Percentiles rank a stretch among this genome's conserved stretches.
Evolutionary conservation across 2,888 invertebrate genomes (phyloP).

Genomic region (Andrena praecox): DNA sequence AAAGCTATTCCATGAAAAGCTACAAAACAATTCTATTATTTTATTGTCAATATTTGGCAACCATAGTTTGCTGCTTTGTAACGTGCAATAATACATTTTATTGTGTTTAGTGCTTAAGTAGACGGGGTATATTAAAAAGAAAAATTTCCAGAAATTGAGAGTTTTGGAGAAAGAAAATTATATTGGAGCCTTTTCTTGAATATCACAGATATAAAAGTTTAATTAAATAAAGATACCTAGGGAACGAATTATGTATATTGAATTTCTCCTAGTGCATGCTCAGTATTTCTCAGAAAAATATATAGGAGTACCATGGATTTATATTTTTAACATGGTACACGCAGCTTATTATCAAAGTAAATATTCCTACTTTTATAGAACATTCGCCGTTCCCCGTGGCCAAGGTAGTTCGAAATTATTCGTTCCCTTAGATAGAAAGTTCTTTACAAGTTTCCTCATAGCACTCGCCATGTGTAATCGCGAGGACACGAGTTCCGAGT

Average conservation of each 20-base stretch:
- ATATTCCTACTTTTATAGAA: not conserved
- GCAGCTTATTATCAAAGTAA: not conserved
- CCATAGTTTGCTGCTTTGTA: not conserved
- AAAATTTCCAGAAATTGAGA: too few species aligned
- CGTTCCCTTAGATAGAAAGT: not conserved
- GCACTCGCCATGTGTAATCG: conserved; percentile 20
- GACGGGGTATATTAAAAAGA: too few species aligned
- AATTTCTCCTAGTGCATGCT: not conserved
- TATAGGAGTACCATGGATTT: not conserved
- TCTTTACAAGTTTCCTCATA: conserved; percentile 15
- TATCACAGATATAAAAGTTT: too few species aligned
- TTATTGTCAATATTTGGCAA: not conserved
- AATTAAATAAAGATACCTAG: too few species aligned
- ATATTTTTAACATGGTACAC: not conserved
- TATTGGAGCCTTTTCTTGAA: too few species aligned
- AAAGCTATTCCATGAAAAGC: too few species aligned
- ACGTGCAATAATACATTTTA: too few species aligned
- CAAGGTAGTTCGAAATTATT: conserved; percentile 2
- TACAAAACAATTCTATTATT: too few species aligned
- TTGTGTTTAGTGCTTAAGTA: too few species aligned
- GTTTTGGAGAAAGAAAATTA: too few species aligned
- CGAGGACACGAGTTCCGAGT: conserved; percentile 11
- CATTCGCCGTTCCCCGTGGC: not conserved
- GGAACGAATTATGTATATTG: not conserved
- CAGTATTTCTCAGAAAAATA: not conserved